phyloP scores from a whole-genome alignment of 2,888 invertebrate genomes.

The Philhelius pedissequus region DNA sequence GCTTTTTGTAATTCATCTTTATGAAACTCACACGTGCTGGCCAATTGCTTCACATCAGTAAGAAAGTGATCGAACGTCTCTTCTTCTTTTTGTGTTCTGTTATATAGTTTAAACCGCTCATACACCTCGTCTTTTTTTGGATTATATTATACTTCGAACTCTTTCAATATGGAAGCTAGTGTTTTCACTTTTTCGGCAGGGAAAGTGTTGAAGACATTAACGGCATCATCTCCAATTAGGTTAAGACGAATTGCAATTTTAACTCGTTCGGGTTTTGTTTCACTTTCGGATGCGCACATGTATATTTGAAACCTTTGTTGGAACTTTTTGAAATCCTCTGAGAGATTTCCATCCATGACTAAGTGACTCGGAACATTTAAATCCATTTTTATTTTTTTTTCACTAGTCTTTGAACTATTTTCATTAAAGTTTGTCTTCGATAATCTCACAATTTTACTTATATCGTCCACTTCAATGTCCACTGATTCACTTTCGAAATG shows the following conservation, averaged over 20 bases:
- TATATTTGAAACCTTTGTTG: constrained; percentile 13
- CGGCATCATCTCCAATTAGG: too few relatives aligned
- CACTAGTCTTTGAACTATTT: too few relatives aligned
- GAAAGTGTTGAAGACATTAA: too few relatives aligned
- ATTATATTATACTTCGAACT: not conserved
- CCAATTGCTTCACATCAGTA: not conserved
- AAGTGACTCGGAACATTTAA: constrained; percentile 1
- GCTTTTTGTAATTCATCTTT: not conserved
- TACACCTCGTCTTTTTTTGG: not conserved
- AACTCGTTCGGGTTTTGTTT: too few relatives aligned
- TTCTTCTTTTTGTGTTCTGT: constrained; percentile 1
- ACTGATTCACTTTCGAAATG: too few relatives aligned
- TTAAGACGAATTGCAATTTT: too few relatives aligned
- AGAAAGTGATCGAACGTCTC: constrained; percentile 7
- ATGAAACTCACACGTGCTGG: not conserved
- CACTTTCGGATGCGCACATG: constrained; percentile 1
- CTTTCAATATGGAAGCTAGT: not conserved
- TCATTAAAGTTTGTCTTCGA: too few relatives aligned
- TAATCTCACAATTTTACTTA: not conserved
- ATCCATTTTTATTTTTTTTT: too few relatives aligned
- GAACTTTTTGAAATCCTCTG: constrained; percentile 10
- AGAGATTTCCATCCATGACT: not conserved
- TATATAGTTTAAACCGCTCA: not conserved
- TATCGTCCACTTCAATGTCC: too few relatives aligned
- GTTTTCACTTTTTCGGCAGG: not conserved